A percentile compares a stretch with the other conserved stretches of the same genome.
These are phyloP conservation scores for Coleophora deauratella DNA, from an alignment of 2,888 invertebrate species.

Conservation along the genomic window DNA sequence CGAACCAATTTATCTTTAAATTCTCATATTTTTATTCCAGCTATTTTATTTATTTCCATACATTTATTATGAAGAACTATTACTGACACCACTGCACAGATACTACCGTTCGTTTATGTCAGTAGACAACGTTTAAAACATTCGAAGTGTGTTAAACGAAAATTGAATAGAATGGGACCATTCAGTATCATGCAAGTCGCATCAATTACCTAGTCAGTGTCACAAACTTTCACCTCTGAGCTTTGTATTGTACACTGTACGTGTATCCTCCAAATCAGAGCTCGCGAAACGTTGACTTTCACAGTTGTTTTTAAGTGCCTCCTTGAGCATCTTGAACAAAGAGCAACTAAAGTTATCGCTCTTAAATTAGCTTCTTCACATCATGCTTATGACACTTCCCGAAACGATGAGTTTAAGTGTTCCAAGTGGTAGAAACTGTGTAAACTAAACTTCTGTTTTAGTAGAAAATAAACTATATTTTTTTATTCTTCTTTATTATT, in stretches of 20 bases:
- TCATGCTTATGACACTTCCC: not conserved
- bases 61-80: too few species aligned
- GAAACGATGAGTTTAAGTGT: too few species aligned
- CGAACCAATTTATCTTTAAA: conserved; percentile 15
- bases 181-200: too few species aligned
- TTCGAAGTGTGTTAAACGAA: conserved; percentile 17
- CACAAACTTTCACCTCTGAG: conserved; percentile 57
- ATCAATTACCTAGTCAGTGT: conserved; percentile 44
- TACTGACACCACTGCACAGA: too few species aligned
- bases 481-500: too few species aligned
- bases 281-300: conserved; percentile 44
- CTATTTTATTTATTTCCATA: too few species aligned
- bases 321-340: conserved; percentile 20
- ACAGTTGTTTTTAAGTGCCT: conserved; percentile 40
- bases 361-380: not conserved
- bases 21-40: not conserved
- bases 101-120: too few species aligned
- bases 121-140: conserved; percentile 8
- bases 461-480: too few species aligned
- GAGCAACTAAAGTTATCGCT: not conserved
- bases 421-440: too few species aligned
- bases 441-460: too few species aligned
- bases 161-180: conserved; percentile 17
- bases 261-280: conserved; percentile 28
- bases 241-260: conserved; percentile 26